phyloP scores from a whole-genome alignment of 1,140 invertebrate species.

The Lethocerus indicus region DNA sequence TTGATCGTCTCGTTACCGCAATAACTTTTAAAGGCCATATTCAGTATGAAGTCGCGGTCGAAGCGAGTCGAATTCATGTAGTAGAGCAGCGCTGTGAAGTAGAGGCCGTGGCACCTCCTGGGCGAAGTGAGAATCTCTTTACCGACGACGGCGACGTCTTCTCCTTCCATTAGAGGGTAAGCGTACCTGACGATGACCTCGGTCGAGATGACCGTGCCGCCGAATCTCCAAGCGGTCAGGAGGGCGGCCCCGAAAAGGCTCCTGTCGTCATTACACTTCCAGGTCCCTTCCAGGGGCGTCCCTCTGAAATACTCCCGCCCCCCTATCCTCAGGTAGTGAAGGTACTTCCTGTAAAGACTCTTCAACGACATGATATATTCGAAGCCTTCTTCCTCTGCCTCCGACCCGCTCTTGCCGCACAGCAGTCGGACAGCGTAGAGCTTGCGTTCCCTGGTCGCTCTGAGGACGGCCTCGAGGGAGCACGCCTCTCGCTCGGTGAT shows the following conservation, averaged over 20 bases:
- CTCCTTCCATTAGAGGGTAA: background rate
- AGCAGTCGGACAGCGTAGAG: too few species aligned
- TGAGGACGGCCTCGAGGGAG: too few species aligned
- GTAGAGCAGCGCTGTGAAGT: background rate
- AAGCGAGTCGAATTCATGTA: background rate
- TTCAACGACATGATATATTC: too few species aligned
- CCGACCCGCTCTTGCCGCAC: too few species aligned
- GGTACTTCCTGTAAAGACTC: too few species aligned
- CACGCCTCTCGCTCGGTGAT: constrained; percentile 1
- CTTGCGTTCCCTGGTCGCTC: too few species aligned
- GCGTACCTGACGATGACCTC: too few species aligned
- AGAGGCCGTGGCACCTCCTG: background rate
- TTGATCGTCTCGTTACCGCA: background rate
- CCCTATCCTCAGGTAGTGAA: background rate
- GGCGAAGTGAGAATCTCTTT: background rate
- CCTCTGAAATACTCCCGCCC: background rate
- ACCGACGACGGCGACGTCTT: background rate
- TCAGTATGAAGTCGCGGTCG: background rate
- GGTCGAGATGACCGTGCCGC: background rate
- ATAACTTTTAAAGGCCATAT: background rate
- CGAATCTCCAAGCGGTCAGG: background rate
- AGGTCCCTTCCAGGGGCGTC: background rate
- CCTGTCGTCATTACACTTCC: background rate
- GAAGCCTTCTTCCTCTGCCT: too few species aligned
- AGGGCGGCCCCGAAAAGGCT: background rate